These are phyloP conservation scores for Motacilla alba DNA, from an alignment of 2,113 vertebrate genomes.

Conservation along the genomic window DNA sequence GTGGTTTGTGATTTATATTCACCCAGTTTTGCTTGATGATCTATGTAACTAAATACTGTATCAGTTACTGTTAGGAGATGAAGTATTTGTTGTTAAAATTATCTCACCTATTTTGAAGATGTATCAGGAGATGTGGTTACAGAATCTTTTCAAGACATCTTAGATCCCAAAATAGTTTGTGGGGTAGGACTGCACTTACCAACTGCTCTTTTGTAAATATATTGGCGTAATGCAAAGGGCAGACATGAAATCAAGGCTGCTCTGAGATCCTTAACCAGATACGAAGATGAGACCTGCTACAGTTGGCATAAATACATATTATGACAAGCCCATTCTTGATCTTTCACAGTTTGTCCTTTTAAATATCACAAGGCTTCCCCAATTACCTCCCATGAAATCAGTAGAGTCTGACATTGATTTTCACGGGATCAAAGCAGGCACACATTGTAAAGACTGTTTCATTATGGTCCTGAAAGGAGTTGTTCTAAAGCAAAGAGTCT, in stretches of 20 bases:
- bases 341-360: neutral
- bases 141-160: neutral
- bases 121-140: neutral
- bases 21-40: neutral
- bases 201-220: neutral
- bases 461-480: neutral
- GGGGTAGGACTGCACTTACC: neutral
- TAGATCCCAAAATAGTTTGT: neutral
- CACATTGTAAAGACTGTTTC: rapidly evolving
- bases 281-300: neutral
- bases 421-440: neutral
- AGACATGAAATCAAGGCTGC: neutral
- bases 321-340: neutral
- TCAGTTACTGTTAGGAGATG: neutral
- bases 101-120: neutral
- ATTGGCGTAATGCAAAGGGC: neutral
- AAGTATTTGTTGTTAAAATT: neutral
- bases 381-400: neutral
- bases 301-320: neutral
- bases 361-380: neutral
- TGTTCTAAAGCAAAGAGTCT: neutral
- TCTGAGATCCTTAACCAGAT: neutral
- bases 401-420: neutral
- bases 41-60: neutral
- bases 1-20: neutral